Evolutionary conservation across 2,888 invertebrate species (phyloP).

Genomic region (Diplazon laetatorius): DNA sequence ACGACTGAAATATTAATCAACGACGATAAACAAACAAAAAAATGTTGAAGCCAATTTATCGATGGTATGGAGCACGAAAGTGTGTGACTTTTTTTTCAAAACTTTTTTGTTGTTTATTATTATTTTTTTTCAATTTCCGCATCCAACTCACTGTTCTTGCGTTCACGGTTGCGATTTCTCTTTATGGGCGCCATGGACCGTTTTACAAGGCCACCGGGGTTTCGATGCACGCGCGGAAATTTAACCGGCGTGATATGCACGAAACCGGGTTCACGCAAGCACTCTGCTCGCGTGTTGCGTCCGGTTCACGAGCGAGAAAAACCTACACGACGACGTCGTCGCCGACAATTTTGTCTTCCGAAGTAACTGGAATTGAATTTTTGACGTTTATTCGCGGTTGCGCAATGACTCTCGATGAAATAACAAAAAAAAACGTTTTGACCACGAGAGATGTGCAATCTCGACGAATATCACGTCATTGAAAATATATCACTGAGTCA

Average conservation of each 20-base stretch:
- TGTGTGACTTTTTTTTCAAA: too few relatives aligned
- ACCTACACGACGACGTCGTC: slow-evolving; percentile 14
- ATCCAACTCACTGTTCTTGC: slow-evolving; percentile 48
- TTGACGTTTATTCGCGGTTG: background rate
- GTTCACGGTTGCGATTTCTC: slow-evolving; percentile 54
- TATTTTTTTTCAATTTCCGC: background rate
- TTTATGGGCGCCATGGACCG: slow-evolving; percentile 60
- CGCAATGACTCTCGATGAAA: background rate
- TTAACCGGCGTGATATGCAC: slow-evolving; percentile 20
- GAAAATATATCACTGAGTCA: background rate
- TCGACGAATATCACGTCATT: slow-evolving; percentile 21
- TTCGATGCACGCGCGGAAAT: slow-evolving; percentile 12
- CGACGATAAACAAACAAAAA: background rate
- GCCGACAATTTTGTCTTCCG: slow-evolving; percentile 25
- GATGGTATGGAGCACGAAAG: too few relatives aligned
- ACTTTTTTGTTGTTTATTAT: too few relatives aligned
- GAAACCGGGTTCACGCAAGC: background rate
- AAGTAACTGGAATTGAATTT: slow-evolving; percentile 4
- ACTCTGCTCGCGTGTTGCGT: background rate
- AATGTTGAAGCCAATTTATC: too few relatives aligned
- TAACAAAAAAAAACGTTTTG: slow-evolving; percentile 19
- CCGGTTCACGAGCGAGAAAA: slow-evolving; percentile 9
- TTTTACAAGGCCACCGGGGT: slow-evolving; percentile 12
- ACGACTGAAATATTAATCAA: slow-evolving; percentile 35
- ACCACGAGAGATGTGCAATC: background rate